Evolutionary conservation across 2,888 invertebrate genomes (phyloP), one percentile per base, ranked within the genome.

Genomic region (Caenorhabditis afra): DNA sequence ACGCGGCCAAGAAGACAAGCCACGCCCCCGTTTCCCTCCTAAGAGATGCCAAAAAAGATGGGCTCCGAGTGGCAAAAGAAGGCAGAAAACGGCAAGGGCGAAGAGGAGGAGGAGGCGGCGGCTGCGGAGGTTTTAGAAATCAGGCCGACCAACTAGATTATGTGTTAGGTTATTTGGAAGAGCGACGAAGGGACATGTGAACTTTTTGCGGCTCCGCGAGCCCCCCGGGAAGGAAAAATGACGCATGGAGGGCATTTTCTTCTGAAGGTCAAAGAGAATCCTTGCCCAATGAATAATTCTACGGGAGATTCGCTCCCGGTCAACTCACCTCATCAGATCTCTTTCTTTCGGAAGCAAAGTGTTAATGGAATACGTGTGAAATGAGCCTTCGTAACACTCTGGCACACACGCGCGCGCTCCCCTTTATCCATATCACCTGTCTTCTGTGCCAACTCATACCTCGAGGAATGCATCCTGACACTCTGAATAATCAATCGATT

Each of bases 401-500:
- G n/a, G 50, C 35, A 16, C n/a, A 12, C 55, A 55, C 29, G 8
- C 20, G 8, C 23, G 2, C 23, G 35, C 35, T 2, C 45, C 47
- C 47, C 12, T 44, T 44, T 44, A 3, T n/a, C 44, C 44, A 37
- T 57, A 29, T 67, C 57, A 57, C 57, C 57, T 57, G 66, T 29
- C 53, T 18, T 14, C 14, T 5, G 10, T 23, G n/a, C 22, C 66
- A 53, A 7, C 29, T 29, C 29, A 29, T 44, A 74, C 74, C 74
- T 74, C 39, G 74, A 59, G 12, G 74, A 74, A 61, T 74, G 74
- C 74, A 74, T 74, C 14, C 57, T 50, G 52, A 16, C n/a, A n/a
- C 3, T 29, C 29, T 29, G 29, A 29, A 29, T 29, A n/a, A n/a
- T n/a, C n/a, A n/a, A 29, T 29, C 29, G 29, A 29, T 29, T 29